Percentiles rank a stretch among this genome's conserved stretches.
Conservation (phyloP, 2,113 vertebrate species). For the Hystrix brachyura region DNA sequence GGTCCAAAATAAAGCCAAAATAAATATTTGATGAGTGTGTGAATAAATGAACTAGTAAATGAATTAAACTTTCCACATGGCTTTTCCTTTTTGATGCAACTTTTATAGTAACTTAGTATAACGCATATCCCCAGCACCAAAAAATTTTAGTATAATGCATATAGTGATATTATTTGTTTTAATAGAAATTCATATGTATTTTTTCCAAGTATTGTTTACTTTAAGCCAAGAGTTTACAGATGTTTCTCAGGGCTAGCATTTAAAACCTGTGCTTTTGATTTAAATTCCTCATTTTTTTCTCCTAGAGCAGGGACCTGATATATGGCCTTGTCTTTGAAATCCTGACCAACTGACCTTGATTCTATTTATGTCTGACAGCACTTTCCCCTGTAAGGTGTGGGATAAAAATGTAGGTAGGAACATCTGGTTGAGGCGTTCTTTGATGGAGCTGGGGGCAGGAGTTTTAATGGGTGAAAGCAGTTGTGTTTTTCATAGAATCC, state of each 20-base stretch:
- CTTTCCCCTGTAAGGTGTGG: neutral
- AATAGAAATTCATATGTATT: neutral
- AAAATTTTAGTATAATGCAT: neutral
- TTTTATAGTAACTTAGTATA: neutral
- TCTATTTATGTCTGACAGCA: neutral
- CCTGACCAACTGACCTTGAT: slow-evolving; percentile 13
- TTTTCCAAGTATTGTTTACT: neutral
- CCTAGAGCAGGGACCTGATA: neutral
- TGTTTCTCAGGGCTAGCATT: neutral
- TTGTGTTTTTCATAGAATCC: slow-evolving; percentile 3
- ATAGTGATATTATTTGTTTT: neutral
- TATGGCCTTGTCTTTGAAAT: slow-evolving; percentile 62
- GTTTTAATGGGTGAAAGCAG: neutral
- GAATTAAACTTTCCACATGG: neutral
- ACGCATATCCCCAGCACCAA: neutral
- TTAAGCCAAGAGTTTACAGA: neutral
- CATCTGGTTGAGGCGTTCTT: neutral
- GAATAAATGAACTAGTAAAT: neutral
- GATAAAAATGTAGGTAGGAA: neutral
- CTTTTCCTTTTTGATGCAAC: neutral
- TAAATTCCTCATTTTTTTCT: slow-evolving; percentile 32
- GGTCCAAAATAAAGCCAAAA: neutral
- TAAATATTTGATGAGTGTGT: neutral
- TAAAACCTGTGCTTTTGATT: neutral
- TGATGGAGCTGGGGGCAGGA: neutral